These are phyloP conservation scores for Chlorops oryzae DNA, from an alignment of 1,140 invertebrate species.

Conservation along the genomic window DNA sequence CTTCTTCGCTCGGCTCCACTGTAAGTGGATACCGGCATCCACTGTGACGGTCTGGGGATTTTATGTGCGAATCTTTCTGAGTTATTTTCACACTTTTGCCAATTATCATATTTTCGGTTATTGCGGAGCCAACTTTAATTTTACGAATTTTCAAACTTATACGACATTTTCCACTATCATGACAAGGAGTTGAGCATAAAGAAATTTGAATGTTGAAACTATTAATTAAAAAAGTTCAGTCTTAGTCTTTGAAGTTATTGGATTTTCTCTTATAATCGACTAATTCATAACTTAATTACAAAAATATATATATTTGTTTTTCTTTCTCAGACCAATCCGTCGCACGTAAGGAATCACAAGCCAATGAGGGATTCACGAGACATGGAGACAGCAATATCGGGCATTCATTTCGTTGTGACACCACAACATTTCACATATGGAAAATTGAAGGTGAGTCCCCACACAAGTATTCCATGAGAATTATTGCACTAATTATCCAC, in stretches of 20 bases:
- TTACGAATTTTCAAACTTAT: not conserved
- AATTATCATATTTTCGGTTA: slow-evolving; percentile 1
- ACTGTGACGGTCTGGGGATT: too few species aligned
- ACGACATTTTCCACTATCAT: not conserved
- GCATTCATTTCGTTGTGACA: slow-evolving; percentile 54
- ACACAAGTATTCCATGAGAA: not conserved
- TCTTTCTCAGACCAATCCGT: slow-evolving; percentile 34
- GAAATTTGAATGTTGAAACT: slow-evolving; percentile 1
- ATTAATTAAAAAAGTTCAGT: not conserved
- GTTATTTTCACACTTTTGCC: not conserved
- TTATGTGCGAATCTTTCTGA: not conserved
- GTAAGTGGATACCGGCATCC: too few species aligned
- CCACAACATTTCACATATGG: slow-evolving; percentile 53
- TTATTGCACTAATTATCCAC: too few species aligned
- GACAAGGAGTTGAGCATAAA: not conserved
- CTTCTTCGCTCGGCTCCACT: too few species aligned
- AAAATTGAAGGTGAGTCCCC: slow-evolving; percentile 50
- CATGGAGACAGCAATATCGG: slow-evolving; percentile 43
- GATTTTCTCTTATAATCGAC: slow-evolving; percentile 4
- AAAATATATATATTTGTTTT: too few species aligned
- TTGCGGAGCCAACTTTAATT: not conserved
- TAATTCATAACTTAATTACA: too few species aligned
- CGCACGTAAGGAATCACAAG: slow-evolving; percentile 40
- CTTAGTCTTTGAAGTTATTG: not conserved
- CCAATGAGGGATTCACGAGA: slow-evolving; percentile 36